Evolutionary conservation across 1,140 invertebrate species (phyloP), one percentile per base, ranked within the genome.

Genomic region (Drosophila malerkotliana): DNA sequence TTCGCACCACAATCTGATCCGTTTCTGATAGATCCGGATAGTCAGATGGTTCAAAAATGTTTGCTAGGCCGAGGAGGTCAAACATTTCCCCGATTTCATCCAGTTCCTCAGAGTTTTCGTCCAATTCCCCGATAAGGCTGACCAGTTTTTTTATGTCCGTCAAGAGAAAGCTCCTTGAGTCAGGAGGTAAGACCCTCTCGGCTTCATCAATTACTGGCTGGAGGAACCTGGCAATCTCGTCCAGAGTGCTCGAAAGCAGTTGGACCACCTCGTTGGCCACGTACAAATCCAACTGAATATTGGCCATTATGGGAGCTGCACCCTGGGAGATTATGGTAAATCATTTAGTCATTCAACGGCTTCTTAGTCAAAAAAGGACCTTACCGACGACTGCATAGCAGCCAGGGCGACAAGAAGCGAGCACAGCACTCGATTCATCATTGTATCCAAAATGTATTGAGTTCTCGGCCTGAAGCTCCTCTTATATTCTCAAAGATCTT

Each of bases 141-240:
- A 79, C 28, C 1, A 79, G 64, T 0, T 56, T n/a, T 14, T 41
- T 18, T 10, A 77, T 32, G 2, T 18, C 49, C 0, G 37, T 39
- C 6, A 79, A 21, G 3, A 39, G 12, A 8, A n/a, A 1, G n/a
- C 32, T 47, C 15, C 72, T 39, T 8, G 10, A 18, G 6, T 62
- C 39, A 9, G 14, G 21, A 0, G 51, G 59, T 9, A 56, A 28
- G 9, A 69, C 8, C 3, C 15, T 9, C n/a, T 56, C 37, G 0
- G 73, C 77, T 32, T 67, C 58, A 15, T 77, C 63, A 10, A 79
- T 10, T 1, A 79, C 45, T 3, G 54, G 39, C 47, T 77, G 68
- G 10, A 77, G 28, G 1, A 79, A 53, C n/a, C 59, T 10, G 3
- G 37, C 59, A 10, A 39, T 39, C 34, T 79, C 53, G 39, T 8